Conservation (phyloP, 1,140 invertebrate genomes). For the Rhopalosiphum maidis region DNA sequence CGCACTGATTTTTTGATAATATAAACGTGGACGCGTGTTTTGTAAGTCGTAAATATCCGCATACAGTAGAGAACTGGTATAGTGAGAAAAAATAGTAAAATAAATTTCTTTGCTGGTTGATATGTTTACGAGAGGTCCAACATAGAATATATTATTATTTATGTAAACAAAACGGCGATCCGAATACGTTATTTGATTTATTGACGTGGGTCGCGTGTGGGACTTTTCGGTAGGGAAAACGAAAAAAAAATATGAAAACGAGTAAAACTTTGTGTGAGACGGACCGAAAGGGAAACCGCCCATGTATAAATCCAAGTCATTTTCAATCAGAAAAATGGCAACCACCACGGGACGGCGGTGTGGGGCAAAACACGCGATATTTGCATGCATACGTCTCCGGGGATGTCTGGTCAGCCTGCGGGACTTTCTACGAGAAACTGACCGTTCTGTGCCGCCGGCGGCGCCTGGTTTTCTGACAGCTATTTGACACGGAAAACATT, state of each 20-base stretch:
- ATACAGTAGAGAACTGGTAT: neutral
- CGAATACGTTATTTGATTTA: constrained; percentile 52
- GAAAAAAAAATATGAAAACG: constrained; percentile 20
- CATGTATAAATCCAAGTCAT: constrained; percentile 57
- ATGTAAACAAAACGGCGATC: constrained; percentile 58
- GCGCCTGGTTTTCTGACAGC: constrained; percentile 41
- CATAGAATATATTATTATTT: constrained; percentile 49
- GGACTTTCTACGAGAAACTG: constrained; percentile 26
- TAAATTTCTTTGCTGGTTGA: constrained; percentile 40
- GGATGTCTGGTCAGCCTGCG: constrained; percentile 43
- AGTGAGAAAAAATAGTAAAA: constrained; percentile 28
- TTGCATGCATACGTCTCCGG: constrained; percentile 54
- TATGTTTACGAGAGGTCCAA: constrained; percentile 54
- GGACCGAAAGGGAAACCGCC: constrained; percentile 49
- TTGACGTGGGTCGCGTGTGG: constrained; percentile 55
- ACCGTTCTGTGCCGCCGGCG: neutral
- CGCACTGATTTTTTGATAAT: neutral
- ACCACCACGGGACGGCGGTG: neutral
- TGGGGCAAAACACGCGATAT: constrained; percentile 19
- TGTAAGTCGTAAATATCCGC: constrained; percentile 15
- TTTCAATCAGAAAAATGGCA: constrained; percentile 57
- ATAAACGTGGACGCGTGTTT: neutral
- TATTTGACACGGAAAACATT: constrained; percentile 56
- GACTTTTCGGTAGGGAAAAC: constrained; percentile 29
- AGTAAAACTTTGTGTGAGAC: constrained; percentile 46